These are phyloP conservation scores for Amphipyra tragopoginis DNA, from an alignment of 2,888 invertebrate genomes.

Conservation along the genomic window DNA sequence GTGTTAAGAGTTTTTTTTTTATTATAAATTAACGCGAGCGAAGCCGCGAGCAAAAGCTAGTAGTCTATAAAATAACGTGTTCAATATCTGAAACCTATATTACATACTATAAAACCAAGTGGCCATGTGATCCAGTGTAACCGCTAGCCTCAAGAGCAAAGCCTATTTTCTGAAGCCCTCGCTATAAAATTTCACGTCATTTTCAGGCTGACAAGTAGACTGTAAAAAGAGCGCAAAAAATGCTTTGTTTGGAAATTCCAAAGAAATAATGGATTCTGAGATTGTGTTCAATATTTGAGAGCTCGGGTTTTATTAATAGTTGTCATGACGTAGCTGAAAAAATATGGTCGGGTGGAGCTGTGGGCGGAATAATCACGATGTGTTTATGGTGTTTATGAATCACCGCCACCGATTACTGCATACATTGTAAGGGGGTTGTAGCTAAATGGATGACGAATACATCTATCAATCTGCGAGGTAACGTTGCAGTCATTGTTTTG, in stretches of 20 bases:
- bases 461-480: no score
- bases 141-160: conserved; percentile 30
- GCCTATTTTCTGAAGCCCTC: conserved; percentile 39
- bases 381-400: no score
- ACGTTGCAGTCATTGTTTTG: no score
- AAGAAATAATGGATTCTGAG: conserved; percentile 45
- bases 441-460: no score
- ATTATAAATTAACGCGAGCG: no score
- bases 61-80: conserved; percentile 25
- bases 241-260: conserved; percentile 46
- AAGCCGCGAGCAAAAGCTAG: no score
- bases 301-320: conserved; percentile 44
- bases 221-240: conserved; percentile 46
- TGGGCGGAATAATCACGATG: conserved; percentile 10
- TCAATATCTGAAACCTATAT: conserved; percentile 30
- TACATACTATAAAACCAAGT: conserved; percentile 39
- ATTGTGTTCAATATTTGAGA: conserved; percentile 37
- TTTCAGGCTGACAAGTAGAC: conserved; percentile 39
- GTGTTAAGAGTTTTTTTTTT: no score
- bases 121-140: conserved; percentile 19
- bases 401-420: conserved; percentile 2
- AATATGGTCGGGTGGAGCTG: conserved; percentile 1
- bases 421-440: no score
- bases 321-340: conserved; percentile 36
- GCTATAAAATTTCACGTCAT: conserved; percentile 51